phyloP scores from a whole-genome alignment of 2,888 invertebrate genomes.

The Aplocera efformata region DNA sequence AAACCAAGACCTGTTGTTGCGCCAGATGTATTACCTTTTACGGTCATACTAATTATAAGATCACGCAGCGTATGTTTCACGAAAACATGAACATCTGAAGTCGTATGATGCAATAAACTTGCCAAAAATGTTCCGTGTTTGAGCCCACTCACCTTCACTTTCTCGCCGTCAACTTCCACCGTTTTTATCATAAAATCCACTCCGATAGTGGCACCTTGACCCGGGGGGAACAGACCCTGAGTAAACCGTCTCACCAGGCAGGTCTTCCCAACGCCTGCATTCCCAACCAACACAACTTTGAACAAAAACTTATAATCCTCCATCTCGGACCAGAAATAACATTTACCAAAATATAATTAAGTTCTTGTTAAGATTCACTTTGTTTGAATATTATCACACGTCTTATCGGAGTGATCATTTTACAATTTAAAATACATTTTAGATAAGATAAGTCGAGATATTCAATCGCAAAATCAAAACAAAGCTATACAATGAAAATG shows the following conservation, averaged over 20 bases:
- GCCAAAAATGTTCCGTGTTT: slow-evolving; percentile 33
- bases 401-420: slow-evolving; percentile 50
- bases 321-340: slow-evolving; percentile 82
- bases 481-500: slow-evolving; percentile 30
- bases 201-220: slow-evolving; percentile 98
- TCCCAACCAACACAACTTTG: slow-evolving; percentile 98
- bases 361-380: slow-evolving; percentile 57
- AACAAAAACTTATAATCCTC: slow-evolving; percentile 99
- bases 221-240: slow-evolving; percentile 98
- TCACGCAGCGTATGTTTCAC: slow-evolving; percentile 6
- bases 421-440: slow-evolving; percentile 53
- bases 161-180: slow-evolving; percentile 97
- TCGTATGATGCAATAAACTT: slow-evolving; percentile 45
- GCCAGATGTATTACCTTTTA: slow-evolving; percentile 3
- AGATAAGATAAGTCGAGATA: slow-evolving; percentile 48
- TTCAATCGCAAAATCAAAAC: slow-evolving; percentile 32
- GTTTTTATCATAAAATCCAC: slow-evolving; percentile 99
- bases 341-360: slow-evolving; percentile 51
- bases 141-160: slow-evolving; percentile 87
- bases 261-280: slow-evolving; percentile 99
- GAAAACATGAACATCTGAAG: slow-evolving; percentile 22
- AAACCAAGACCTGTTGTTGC: slow-evolving; percentile 1
- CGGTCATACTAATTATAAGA: slow-evolving; percentile 9
- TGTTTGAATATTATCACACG: slow-evolving; percentile 47
- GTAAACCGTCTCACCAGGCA: slow-evolving; percentile 98